phyloP scores from a whole-genome alignment of 2,113 vertebrate species.

The Peucedramus taeniatus region DNA sequence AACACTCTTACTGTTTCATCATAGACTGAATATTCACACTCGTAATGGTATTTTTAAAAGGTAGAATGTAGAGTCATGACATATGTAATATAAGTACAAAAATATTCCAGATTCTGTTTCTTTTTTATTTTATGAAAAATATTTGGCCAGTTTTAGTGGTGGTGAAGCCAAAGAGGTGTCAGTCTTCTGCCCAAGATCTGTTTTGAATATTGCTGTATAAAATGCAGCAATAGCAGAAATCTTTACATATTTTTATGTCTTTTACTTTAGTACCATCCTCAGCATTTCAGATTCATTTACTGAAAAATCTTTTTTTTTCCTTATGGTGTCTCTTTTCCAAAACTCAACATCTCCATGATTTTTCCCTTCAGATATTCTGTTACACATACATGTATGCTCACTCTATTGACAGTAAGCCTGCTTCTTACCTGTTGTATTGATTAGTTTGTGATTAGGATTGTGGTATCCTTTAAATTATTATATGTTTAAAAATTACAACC shows the following conservation, averaged over 20 bases:
- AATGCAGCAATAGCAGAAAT: neutral
- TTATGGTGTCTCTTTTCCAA: neutral
- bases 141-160: neutral
- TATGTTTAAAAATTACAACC: neutral
- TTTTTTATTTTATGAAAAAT: neutral
- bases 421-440: neutral
- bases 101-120: neutral
- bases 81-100: rapidly evolving
- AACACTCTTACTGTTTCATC: neutral
- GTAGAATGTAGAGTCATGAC: neutral
- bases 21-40: neutral
- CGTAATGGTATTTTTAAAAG: neutral
- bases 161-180: neutral
- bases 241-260: neutral
- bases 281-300: neutral
- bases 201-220: neutral
- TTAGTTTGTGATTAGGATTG: neutral
- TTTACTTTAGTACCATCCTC: neutral
- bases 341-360: neutral
- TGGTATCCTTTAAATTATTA: neutral
- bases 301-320: neutral
- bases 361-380: neutral
- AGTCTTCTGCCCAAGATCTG: neutral
- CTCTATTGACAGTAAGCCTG: neutral
- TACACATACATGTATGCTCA: rapidly evolving